Conservation (phyloP, 2,888 invertebrate genomes). For the Erpobdella octoculata region DNA sequence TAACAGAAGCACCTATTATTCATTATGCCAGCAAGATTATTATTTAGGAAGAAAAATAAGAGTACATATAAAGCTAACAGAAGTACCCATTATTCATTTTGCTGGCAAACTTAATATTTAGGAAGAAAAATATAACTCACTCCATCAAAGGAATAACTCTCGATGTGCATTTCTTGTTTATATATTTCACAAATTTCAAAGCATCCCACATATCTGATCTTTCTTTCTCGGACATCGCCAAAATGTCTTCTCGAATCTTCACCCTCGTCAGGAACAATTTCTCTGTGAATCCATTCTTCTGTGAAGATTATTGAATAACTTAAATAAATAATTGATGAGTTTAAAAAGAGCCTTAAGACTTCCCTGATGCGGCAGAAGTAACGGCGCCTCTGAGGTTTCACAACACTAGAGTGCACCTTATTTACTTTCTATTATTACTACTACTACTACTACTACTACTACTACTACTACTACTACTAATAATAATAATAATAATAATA, state of each 20-base stretch:
- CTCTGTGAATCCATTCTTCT: neutral
- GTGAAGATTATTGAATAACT: neutral
- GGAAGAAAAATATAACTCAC: too few species aligned
- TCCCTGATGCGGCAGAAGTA: too few species aligned
- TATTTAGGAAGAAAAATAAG: neutral
- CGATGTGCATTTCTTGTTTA: neutral
- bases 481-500: too few species aligned
- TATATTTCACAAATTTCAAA: neutral
- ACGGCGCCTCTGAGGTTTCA: too few species aligned
- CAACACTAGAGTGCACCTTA: too few species aligned
- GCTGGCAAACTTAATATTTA: neutral
- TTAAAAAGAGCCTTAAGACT: too few species aligned
- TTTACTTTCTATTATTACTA: neutral
- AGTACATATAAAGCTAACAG: neutral
- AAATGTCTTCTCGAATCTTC: neutral
- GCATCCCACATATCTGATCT: neutral
- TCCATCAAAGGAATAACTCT: neutral
- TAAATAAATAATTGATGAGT: too few species aligned
- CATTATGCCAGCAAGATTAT: too few species aligned
- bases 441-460: too few species aligned
- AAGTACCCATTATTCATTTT: neutral
- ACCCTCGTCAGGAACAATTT: neutral
- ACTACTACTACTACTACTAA: too few species aligned
- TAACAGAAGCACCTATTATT: too few species aligned
- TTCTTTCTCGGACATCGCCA: neutral